These are phyloP conservation scores for Ginglymostoma cirratum DNA, from an alignment of 2,113 vertebrate species.

Conservation along the genomic window DNA sequence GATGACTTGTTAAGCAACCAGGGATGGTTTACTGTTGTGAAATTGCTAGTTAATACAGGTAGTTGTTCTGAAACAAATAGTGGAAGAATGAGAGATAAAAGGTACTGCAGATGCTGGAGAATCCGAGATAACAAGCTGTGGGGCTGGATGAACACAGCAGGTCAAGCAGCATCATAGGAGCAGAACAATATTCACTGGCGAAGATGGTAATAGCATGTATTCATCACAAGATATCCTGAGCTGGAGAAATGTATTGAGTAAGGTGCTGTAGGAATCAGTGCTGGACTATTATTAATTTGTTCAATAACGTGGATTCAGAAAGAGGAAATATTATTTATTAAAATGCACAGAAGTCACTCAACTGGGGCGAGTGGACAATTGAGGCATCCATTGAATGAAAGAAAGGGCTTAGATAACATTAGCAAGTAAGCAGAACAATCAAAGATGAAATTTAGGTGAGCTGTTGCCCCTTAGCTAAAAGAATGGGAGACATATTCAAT, in stretches of 20 bases:
- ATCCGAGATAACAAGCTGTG: no score
- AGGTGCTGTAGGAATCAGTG: neutral
- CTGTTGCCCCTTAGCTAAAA: neutral
- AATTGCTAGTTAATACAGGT: neutral
- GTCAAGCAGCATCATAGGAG: no score
- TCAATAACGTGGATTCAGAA: neutral
- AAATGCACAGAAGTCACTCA: neutral
- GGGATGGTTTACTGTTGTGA: no score
- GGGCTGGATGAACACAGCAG: no score
- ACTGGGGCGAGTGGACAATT: neutral
- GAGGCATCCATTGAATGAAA: neutral
- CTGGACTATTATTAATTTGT: neutral
- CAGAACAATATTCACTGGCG: neutral
- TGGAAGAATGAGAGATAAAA: neutral
- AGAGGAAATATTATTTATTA: neutral
- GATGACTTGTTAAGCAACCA: no score
- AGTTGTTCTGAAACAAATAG: neutral
- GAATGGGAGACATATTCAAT: neutral
- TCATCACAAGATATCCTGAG: neutral
- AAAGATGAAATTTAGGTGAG: neutral
- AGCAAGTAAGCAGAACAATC: neutral
- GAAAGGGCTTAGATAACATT: neutral
- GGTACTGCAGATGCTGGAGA: no score
- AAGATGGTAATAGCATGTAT: neutral
- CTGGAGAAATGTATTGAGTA: neutral